Evolutionary conservation across 2,888 invertebrate genomes (phyloP).

Genomic region (Steinernema hermaphroditum): DNA sequence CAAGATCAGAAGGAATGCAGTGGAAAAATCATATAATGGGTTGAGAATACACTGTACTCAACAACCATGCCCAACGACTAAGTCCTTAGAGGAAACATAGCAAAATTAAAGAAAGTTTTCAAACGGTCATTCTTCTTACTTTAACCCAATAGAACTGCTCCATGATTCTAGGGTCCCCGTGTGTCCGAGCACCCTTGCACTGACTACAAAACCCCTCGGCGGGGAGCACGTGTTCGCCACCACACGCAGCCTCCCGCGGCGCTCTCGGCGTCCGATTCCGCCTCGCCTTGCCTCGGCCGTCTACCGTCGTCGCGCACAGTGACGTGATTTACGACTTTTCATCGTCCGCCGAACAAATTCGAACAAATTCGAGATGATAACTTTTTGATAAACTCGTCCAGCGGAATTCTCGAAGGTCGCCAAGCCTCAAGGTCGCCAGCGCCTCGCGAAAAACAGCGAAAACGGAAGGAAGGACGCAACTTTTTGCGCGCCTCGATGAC

Average conservation of each 20-base stretch:
- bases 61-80: too few species aligned
- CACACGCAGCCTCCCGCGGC: neutral
- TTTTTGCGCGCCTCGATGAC: too few species aligned
- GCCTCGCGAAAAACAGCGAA: neutral
- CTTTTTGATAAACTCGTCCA: conserved; percentile 21
- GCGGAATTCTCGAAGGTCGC: conserved; percentile 5
- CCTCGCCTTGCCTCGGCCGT: neutral
- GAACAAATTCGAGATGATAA: conserved; percentile 26
- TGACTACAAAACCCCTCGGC: neutral
- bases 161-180: too few species aligned
- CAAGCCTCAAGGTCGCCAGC: conserved; percentile 7
- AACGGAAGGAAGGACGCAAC: neutral
- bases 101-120: too few species aligned
- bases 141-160: too few species aligned
- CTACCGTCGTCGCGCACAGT: neutral
- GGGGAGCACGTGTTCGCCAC: neutral
- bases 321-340: conserved; percentile 23
- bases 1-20: too few species aligned
- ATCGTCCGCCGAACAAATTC: neutral
- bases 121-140: too few species aligned
- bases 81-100: too few species aligned
- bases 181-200: neutral
- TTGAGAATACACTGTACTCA: too few species aligned
- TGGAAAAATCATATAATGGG: too few species aligned
- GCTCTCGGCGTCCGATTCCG: neutral